phyloP scores from a whole-genome alignment of 2,113 vertebrate genomes.

The Rhinopomastus cyanomelas region DNA sequence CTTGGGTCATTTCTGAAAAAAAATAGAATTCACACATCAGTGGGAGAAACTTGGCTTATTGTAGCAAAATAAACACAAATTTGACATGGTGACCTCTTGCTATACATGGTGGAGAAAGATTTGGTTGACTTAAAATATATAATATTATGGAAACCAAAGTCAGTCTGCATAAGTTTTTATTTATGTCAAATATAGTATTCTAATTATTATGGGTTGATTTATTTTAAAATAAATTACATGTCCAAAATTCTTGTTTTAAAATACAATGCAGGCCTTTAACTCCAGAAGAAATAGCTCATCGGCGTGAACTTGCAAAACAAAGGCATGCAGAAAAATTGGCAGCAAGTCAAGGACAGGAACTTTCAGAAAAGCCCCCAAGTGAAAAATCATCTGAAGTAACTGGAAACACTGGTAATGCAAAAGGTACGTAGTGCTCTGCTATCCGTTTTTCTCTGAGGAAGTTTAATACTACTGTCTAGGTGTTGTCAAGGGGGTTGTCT shows the following conservation, averaged over 20 bases:
- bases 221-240: not conserved
- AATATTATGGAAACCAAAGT: not conserved
- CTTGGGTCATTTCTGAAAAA: not conserved
- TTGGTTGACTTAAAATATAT: not conserved
- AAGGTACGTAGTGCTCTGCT: constrained; percentile 61
- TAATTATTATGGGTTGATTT: not conserved
- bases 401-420: not conserved
- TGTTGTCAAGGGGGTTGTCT: not conserved
- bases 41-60: not conserved
- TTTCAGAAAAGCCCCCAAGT: constrained; percentile 3
- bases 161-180: not conserved
- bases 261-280: constrained; percentile 82
- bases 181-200: not conserved
- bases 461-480: not conserved
- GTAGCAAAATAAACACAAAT: not conserved
- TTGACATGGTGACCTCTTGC: not conserved
- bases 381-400: constrained; percentile 12
- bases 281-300: constrained; percentile 86
- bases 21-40: not conserved
- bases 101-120: not conserved
- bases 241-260: not conserved
- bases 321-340: constrained; percentile 85
- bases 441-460: not conserved
- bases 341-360: constrained; percentile 63
- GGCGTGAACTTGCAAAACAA: constrained; percentile 81